Evolutionary conservation across 2,888 invertebrate genomes (phyloP).

Genomic region (Zelleria hepariella): DNA sequence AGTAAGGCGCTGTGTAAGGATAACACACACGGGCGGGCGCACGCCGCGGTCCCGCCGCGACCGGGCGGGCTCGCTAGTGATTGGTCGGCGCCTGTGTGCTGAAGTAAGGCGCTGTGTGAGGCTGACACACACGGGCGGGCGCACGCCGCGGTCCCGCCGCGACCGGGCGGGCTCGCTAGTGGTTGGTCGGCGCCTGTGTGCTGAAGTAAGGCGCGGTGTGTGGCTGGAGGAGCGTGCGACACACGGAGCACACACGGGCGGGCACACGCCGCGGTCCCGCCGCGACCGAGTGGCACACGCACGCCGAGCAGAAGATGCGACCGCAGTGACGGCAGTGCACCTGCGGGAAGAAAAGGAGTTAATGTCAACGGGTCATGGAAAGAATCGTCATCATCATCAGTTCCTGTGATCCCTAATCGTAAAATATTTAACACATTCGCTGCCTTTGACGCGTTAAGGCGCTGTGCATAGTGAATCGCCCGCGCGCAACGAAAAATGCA

Average conservation of each 20-base stretch:
- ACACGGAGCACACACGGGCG: slow-evolving; percentile 96
- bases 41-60: neutral
- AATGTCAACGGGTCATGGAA: no score
- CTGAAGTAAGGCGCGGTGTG: slow-evolving; percentile 94
- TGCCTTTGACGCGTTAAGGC: no score
- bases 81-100: no score
- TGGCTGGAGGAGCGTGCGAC: slow-evolving; percentile 95
- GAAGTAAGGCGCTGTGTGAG: no score
- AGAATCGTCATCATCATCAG: no score
- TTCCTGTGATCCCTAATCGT: no score
- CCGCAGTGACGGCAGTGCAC: slow-evolving; percentile 96
- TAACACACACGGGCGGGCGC: no score
- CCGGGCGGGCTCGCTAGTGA: neutral
- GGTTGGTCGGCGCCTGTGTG: slow-evolving; percentile 40
- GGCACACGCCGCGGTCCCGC: slow-evolving; percentile 88
- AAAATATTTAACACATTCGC: no score
- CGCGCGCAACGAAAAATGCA: no score
- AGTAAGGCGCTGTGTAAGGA: no score
- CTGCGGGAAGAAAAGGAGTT: slow-evolving; percentile 42
- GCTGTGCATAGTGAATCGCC: no score
- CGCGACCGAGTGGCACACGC: slow-evolving; percentile 84
- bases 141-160: neutral
- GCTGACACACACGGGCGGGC: no score
- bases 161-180: neutral
- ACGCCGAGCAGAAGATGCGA: slow-evolving; percentile 92